A percentile compares a stretch with the other conserved stretches of the same genome.
Conservation (phyloP, 2,113 vertebrate genomes). For the Rhynchomys soricoides region DNA sequence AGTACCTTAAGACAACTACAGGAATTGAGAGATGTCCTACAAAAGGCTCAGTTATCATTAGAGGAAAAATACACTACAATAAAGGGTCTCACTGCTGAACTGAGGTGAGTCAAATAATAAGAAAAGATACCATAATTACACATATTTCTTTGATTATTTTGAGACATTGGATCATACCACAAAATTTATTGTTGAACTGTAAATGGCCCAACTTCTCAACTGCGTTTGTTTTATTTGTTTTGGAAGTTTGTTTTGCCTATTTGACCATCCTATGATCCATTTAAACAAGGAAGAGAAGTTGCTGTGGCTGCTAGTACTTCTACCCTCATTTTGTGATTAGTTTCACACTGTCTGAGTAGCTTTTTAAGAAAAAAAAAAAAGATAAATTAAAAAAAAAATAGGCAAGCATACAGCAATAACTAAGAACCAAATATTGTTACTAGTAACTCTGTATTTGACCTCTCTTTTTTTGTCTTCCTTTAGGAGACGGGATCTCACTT, state of each 20-base stretch:
- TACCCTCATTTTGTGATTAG: not conserved
- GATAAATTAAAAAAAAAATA: not conserved
- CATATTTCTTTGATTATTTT: slow-evolving; percentile 32
- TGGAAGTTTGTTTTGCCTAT: not conserved
- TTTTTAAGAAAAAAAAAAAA: not conserved
- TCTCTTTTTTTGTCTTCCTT: not conserved
- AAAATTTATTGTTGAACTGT: slow-evolving; percentile 45
- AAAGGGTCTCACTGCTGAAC: slow-evolving; percentile 91
- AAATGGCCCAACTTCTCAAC: not conserved
- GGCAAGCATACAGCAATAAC: not conserved
- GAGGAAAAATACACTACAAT: slow-evolving; percentile 91
- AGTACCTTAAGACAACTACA: slow-evolving; percentile 90
- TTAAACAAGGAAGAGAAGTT: slow-evolving; percentile 1
- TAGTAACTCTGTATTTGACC: not conserved
- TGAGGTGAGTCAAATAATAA: slow-evolving; percentile 86
- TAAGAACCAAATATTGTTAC: slow-evolving; percentile 34
- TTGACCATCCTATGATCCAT: not conserved
- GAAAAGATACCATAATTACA: not conserved
- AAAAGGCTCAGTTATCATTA: slow-evolving; percentile 91
- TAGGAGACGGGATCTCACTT: not conserved
- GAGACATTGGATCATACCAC: slow-evolving; percentile 3
- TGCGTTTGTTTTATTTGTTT: not conserved
- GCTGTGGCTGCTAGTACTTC: not conserved
- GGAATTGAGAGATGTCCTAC: slow-evolving; percentile 89
- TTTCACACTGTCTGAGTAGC: slow-evolving; percentile 3